phyloP scores from a whole-genome alignment of 2,113 vertebrate genomes.

The Todiramphus saurophagus region DNA sequence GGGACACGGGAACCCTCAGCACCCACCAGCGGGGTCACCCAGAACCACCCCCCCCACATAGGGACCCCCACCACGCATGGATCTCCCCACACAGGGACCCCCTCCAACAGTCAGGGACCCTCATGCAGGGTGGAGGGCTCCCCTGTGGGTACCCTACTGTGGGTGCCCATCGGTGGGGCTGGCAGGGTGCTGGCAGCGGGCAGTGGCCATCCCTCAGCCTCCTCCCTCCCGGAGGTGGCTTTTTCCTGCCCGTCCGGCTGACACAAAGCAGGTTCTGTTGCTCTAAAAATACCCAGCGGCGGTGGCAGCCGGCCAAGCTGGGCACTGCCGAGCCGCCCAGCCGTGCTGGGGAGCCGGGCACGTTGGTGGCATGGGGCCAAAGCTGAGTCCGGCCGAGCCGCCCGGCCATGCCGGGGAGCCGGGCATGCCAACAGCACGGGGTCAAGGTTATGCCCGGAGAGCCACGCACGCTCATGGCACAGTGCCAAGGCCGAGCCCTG shows the following conservation, averaged over 20 bases:
- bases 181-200: background rate
- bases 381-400: background rate
- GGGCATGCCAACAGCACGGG: background rate
- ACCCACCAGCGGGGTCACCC: background rate
- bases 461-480: background rate
- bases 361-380: background rate
- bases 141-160: rapidly evolving
- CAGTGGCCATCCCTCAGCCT: background rate
- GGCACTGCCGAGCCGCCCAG: background rate
- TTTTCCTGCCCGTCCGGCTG: background rate
- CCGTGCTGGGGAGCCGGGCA: background rate
- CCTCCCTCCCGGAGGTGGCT: background rate
- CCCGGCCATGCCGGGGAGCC: background rate
- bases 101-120: background rate
- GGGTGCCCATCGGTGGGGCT: no score
- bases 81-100: background rate
- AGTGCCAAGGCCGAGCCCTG: background rate
- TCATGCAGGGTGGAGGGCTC: no score
- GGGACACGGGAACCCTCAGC: background rate
- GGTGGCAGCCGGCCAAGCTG: background rate
- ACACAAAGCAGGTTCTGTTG: constrained; percentile 52
- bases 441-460: background rate
- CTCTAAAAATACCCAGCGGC: background rate
- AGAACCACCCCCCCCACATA: no score
- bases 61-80: background rate